Percentiles rank a stretch among this genome's conserved stretches.
phyloP scores from a whole-genome alignment of 2,113 vertebrate species.

The Pholis gunnellus region DNA sequence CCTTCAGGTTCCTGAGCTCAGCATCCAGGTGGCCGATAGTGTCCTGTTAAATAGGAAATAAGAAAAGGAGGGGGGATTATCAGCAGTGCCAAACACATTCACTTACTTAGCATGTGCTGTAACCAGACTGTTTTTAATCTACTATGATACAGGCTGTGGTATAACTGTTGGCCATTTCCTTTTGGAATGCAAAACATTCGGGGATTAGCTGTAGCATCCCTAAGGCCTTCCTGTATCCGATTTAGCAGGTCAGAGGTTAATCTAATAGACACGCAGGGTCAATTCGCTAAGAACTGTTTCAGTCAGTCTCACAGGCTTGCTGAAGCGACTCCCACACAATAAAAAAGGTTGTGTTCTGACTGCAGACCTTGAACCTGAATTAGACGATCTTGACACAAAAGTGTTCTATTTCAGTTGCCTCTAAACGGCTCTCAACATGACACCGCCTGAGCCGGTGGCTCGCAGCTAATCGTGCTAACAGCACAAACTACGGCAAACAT shows the following conservation, averaged over 20 bases:
- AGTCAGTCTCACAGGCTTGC: conserved; percentile 1
- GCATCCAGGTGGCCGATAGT: conserved; percentile 89
- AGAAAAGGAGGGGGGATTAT: not conserved
- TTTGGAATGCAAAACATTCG: conserved; percentile 15
- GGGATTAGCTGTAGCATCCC: conserved; percentile 24
- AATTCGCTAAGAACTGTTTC: conserved; percentile 26
- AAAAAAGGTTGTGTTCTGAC: conserved; percentile 1
- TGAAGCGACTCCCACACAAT: not conserved
- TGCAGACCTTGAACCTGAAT: conserved; percentile 13
- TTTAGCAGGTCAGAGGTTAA: conserved; percentile 68
- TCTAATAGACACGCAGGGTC: conserved; percentile 45
- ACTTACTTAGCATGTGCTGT: not conserved
- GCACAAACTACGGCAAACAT: not conserved
- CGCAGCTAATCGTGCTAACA: not conserved
- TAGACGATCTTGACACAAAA: not conserved
- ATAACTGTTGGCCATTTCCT: not conserved
- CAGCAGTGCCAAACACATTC: not conserved
- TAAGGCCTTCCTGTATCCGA: conserved; percentile 48
- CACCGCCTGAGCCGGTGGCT: not conserved
- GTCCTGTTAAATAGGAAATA: conserved; percentile 77
- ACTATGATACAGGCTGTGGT: not conserved
- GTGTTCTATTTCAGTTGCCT: not conserved
- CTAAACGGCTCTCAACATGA: not conserved
- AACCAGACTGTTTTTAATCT: not conserved
- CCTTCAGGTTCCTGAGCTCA: conserved; percentile 90